These are phyloP conservation scores for Chromobotia macracanthus DNA, from an alignment of 2,797 vertebrate genomes.

Conservation along the genomic window DNA sequence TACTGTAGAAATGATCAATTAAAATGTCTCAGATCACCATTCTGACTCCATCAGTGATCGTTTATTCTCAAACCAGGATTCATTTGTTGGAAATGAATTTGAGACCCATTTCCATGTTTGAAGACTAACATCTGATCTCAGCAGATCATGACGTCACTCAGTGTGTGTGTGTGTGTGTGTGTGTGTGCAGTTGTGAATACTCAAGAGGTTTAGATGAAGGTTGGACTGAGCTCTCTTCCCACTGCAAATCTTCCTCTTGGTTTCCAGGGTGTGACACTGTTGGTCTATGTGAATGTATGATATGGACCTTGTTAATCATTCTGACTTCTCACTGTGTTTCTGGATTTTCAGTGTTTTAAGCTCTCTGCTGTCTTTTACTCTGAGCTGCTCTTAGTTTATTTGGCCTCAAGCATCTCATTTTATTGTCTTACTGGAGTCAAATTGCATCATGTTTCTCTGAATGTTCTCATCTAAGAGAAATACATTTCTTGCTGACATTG, in stretches of 20 bases:
- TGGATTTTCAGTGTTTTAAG: too few species aligned
- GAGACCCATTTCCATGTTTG: not conserved
- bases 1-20: slow-evolving; percentile 30
- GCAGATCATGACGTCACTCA: too few species aligned
- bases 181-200: not conserved
- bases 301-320: not conserved
- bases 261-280: not conserved
- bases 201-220: slow-evolving; percentile 21
- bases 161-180: too few species aligned
- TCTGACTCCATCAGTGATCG: not conserved
- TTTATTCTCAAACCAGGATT: not conserved
- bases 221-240: slow-evolving; percentile 52
- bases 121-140: too few species aligned
- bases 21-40: slow-evolving; percentile 22
- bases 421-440: too few species aligned
- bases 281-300: not conserved
- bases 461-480: too few species aligned
- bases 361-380: too few species aligned
- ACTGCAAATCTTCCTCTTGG: slow-evolving; percentile 34
- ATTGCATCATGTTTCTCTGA: too few species aligned
- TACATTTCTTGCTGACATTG: too few species aligned
- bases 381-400: too few species aligned
- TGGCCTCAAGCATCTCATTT: too few species aligned
- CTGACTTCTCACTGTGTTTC: too few species aligned
- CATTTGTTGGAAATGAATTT: not conserved